A percentile compares a stretch with the other conserved stretches of the same genome.
Conservation (phyloP, 2,113 vertebrate genomes). For the Anthoscopus minutus region DNA sequence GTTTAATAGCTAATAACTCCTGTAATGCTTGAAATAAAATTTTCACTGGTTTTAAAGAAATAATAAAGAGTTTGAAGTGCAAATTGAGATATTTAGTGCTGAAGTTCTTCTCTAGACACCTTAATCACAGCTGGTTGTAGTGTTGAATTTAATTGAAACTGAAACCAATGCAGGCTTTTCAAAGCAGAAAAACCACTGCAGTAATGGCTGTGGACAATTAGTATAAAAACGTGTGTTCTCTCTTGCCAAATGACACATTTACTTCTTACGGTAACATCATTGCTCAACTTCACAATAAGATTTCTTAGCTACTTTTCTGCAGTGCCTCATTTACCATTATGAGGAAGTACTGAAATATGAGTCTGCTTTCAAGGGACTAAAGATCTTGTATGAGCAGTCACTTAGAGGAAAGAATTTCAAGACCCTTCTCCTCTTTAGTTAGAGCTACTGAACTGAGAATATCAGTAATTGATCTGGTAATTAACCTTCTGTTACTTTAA, state of each 20-base stretch:
- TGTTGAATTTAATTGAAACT: background rate
- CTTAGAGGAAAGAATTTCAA: background rate
- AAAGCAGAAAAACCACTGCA: background rate
- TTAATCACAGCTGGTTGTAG: background rate
- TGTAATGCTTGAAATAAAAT: background rate
- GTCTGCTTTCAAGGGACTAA: background rate
- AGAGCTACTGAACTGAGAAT: background rate
- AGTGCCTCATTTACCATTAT: background rate
- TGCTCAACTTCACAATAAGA: background rate
- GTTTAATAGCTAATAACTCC: background rate
- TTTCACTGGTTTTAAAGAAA: background rate
- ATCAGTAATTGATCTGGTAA: background rate
- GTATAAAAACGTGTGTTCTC: fast-evolving
- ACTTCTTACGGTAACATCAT: background rate
- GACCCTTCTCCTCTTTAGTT: background rate
- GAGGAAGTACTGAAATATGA: background rate
- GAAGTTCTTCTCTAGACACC: background rate
- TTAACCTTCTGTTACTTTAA: background rate
- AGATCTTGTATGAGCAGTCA: background rate
- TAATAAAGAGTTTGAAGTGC: background rate
- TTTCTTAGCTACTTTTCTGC: background rate
- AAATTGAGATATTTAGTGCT: background rate
- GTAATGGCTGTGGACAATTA: background rate
- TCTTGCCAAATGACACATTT: background rate
- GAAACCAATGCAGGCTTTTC: background rate